Conservation (phyloP, 2,888 invertebrate species). For the Apamea crenata region DNA sequence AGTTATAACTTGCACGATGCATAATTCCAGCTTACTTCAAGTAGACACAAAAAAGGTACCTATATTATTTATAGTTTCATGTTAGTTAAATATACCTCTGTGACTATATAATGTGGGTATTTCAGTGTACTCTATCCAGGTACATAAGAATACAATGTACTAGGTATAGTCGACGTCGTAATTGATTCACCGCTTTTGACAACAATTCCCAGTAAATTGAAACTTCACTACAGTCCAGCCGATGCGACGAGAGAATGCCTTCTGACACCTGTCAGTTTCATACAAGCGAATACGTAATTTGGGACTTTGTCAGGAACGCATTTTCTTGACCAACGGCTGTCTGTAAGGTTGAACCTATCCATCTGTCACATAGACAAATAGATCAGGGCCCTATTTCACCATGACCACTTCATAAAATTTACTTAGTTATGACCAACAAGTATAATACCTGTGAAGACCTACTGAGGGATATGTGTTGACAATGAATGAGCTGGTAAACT, state of each 20-base stretch:
- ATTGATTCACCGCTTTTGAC: background rate
- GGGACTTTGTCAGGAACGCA: too few relatives aligned
- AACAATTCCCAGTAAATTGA: background rate
- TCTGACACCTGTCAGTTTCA: too few relatives aligned
- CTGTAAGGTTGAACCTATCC: background rate
- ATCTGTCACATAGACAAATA: background rate
- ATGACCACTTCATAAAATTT: too few relatives aligned
- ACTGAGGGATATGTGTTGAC: too few relatives aligned
- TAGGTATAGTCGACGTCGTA: background rate
- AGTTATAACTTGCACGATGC: slow-evolving; percentile 18
- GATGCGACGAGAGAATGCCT: too few relatives aligned
- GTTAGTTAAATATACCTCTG: background rate
- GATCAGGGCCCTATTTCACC: too few relatives aligned
- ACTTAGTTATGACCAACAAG: too few relatives aligned
- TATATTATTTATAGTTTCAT: slow-evolving; percentile 5
- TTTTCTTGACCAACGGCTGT: too few relatives aligned
- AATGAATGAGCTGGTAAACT: too few relatives aligned
- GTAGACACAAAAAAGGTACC: slow-evolving; percentile 5
- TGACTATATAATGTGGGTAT: background rate
- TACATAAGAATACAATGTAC: background rate
- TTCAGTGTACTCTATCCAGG: background rate
- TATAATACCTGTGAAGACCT: too few relatives aligned
- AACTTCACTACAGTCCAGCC: background rate
- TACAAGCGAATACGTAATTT: too few relatives aligned
- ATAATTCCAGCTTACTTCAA: slow-evolving; percentile 23